Base-by-base conservation (phyloP, 64 coral and sea anemone genomes). In the Dendrophyllia cribrosa region DNA sequence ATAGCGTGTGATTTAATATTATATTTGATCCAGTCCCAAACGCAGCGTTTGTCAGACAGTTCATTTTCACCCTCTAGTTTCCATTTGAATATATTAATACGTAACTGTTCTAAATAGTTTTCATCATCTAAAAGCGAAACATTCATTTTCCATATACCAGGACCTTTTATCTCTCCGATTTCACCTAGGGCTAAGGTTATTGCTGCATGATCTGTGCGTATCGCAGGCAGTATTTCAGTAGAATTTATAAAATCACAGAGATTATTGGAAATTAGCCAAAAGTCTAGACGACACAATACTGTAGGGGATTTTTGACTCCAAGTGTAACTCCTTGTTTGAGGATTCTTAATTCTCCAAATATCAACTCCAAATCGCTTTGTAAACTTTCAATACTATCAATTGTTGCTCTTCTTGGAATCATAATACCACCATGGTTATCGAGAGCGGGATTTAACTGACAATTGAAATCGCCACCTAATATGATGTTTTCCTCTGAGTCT, bases 301-400 rank as follows among this genome's bases (percentile, higher is more conserved):
- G 44, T 65, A 16, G 59, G 58, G 60, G 45, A 53, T 65, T 65
- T 65, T 65, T 65, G 24, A 61, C 80, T 44, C 80, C 81, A 82
- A 66, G 46, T 47, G 50, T 75, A 51, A 51, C 63, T 74, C 4
- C 23, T 53, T 22, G 45, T 88, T 75, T 66, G 34, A 20, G 45
- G 9, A 13, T 63, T 84, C 53, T 86, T 86, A 9, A 86, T 70
- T 86, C 83, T 64, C 83, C 83, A 70, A 53, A 71, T 70, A 86
- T 86, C 63, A 49, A 70, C 63, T 52, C 69, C 15, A 86, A 15
- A 51, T 66, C 24, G 51, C 14, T 85, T 50, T 68, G 60, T 66
- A 85, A 60, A 52, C 34, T 23, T 82, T 82, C 56, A 82, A 82
- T 66, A 49, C 15, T 48, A 51, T 86, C 69, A 66, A 86, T 71